Conservation (phyloP, 2,113 vertebrate genomes). For the Thermophis baileyi region DNA sequence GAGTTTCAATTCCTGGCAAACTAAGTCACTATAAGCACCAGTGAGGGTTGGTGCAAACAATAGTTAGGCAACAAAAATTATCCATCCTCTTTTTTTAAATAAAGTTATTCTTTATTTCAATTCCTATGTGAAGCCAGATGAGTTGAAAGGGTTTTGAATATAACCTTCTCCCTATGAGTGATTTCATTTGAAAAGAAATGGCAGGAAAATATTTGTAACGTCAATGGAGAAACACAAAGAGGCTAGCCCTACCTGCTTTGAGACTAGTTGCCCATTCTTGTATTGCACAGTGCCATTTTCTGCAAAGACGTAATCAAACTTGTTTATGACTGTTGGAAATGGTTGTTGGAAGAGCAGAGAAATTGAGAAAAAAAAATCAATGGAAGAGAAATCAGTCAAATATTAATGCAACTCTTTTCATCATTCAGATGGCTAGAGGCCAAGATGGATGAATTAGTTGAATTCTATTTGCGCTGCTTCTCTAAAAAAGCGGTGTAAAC, state of each 20-base stretch:
- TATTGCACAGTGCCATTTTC: constrained; percentile 97
- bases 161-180: not conserved
- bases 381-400: constrained; percentile 14
- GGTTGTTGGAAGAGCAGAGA: not conserved
- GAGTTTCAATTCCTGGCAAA: not conserved
- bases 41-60: not conserved
- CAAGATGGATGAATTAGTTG: not conserved
- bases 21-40: not conserved
- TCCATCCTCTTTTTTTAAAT: not conserved
- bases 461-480: not conserved
- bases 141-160: not conserved
- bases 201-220: not conserved
- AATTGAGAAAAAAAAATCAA: not conserved
- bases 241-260: constrained; percentile 81
- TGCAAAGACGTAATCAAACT: constrained; percentile 96
- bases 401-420: not conserved
- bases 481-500: not conserved
- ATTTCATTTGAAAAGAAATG: not conserved
- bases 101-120: not conserved
- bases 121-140: accelerated
- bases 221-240: not conserved
- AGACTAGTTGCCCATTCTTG: constrained; percentile 89
- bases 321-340: constrained; percentile 80
- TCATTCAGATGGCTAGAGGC: not conserved
- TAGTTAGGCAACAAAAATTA: not conserved